Conservation (phyloP, 2,888 invertebrate species). For the Leptinotarsa juncta region DNA sequence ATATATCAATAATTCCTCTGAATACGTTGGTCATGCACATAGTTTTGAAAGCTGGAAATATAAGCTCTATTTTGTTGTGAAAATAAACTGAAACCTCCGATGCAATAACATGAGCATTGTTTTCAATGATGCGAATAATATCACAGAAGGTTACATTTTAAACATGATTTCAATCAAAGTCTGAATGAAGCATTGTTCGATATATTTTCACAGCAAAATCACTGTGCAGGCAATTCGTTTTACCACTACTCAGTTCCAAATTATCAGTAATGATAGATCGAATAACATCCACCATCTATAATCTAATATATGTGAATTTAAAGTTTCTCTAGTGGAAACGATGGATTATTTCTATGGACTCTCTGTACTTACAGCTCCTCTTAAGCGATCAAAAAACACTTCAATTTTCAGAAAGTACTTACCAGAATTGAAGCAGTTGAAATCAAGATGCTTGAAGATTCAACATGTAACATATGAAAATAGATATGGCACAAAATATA, state of each 20-base stretch:
- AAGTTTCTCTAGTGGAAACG: constrained; percentile 35
- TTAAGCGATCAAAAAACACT: neutral
- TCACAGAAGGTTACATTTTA: too few relatives aligned
- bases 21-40: constrained; percentile 43
- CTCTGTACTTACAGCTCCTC: constrained; percentile 12
- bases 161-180: neutral
- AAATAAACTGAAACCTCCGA: constrained; percentile 38
- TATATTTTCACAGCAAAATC: constrained; percentile 44
- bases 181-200: neutral
- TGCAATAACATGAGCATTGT: neutral
- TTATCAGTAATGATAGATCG: constrained; percentile 43
- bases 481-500: constrained; percentile 4
- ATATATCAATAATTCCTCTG: constrained; percentile 35
- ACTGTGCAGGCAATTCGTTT: constrained; percentile 52
- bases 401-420: neutral
- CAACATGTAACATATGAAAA: constrained; percentile 14
- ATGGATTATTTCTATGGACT: constrained; percentile 41
- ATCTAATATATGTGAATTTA: constrained; percentile 48
- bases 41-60: constrained; percentile 49
- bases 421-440: constrained; percentile 14
- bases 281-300: constrained; percentile 51
- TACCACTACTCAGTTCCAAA: constrained; percentile 47
- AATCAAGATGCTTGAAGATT: constrained; percentile 14
- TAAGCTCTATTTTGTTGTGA: constrained; percentile 52
- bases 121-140: neutral